Conservation (phyloP, 2,113 vertebrate species). For the Paramisgurnus dabryanus region DNA sequence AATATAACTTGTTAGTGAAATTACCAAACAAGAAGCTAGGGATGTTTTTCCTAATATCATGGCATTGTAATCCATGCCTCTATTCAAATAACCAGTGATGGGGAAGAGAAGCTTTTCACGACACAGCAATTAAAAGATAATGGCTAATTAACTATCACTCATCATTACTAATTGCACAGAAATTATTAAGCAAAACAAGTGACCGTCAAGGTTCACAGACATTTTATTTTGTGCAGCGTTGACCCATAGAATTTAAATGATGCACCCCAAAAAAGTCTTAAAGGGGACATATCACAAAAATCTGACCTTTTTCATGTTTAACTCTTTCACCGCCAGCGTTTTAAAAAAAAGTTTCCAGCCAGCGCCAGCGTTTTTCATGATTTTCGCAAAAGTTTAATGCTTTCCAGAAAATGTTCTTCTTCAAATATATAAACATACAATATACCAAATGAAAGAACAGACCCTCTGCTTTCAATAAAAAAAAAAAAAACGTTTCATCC, state of each 20-base stretch:
- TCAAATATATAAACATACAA: too few species aligned
- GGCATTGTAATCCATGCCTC: conserved; percentile 18
- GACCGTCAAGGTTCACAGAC: not conserved
- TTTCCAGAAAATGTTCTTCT: too few species aligned
- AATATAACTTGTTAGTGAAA: conserved; percentile 27
- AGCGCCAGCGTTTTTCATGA: too few species aligned
- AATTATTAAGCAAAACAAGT: conserved; percentile 11
- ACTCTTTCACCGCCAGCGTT: too few species aligned
- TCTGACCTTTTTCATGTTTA: too few species aligned
- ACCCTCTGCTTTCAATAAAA: too few species aligned
- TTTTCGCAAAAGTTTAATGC: too few species aligned
- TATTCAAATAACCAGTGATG: conserved; percentile 17
- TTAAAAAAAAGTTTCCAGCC: too few species aligned
- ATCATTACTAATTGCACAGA: not conserved
- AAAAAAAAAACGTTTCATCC: too few species aligned
- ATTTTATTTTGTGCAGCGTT: not conserved
- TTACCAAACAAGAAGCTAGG: conserved; percentile 14
- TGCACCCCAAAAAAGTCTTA: not conserved
- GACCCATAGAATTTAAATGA: not conserved
- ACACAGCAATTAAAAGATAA: conserved; percentile 25
- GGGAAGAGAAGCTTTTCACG: not conserved
- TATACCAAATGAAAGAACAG: too few species aligned
- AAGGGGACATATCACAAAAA: too few species aligned
- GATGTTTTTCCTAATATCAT: conserved; percentile 15
- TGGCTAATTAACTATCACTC: conserved; percentile 15